These are phyloP conservation scores for Ochropleura plecta DNA, from an alignment of 2,888 invertebrate genomes.

Conservation along the genomic window DNA sequence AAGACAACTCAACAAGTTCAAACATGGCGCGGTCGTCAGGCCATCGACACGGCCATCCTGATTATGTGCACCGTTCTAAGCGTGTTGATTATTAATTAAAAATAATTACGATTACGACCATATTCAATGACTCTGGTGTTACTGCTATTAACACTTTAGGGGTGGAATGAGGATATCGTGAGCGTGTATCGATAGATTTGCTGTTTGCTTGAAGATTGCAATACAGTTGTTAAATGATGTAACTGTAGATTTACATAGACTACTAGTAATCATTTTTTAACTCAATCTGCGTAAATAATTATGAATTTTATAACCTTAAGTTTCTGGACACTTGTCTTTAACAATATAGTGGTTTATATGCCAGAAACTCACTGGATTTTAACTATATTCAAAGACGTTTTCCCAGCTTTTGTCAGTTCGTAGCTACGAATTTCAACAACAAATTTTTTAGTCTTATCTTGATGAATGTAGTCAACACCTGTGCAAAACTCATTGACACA, in stretches of 20 bases:
- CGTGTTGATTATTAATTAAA: conserved; percentile 91
- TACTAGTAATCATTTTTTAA: background rate
- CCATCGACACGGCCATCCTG: conserved; percentile 89
- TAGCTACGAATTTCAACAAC: background rate
- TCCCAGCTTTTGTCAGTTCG: background rate
- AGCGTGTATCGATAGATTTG: conserved; percentile 60
- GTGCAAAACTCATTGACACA: background rate
- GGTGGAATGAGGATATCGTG: conserved; percentile 63
- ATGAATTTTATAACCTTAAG: too few relatives aligned
- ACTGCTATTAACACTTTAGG: conserved; percentile 87
- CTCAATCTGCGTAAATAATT: background rate
- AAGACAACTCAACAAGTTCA: conserved; percentile 46
- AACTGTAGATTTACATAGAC: background rate
- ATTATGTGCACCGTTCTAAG: conserved; percentile 87
- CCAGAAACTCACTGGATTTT: background rate
- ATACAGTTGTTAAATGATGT: background rate
- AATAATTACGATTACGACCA: conserved; percentile 91
- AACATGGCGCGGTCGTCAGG: conserved; percentile 53
- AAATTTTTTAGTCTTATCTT: background rate
- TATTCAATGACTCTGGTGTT: conserved; percentile 91
- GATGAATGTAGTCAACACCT: background rate
- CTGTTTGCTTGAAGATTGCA: background rate
- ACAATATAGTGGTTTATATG: background rate
- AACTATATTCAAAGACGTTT: background rate
- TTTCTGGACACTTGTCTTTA: background rate